phyloP scores from a whole-genome alignment of 2,888 invertebrate species.

The Tuta absoluta region DNA sequence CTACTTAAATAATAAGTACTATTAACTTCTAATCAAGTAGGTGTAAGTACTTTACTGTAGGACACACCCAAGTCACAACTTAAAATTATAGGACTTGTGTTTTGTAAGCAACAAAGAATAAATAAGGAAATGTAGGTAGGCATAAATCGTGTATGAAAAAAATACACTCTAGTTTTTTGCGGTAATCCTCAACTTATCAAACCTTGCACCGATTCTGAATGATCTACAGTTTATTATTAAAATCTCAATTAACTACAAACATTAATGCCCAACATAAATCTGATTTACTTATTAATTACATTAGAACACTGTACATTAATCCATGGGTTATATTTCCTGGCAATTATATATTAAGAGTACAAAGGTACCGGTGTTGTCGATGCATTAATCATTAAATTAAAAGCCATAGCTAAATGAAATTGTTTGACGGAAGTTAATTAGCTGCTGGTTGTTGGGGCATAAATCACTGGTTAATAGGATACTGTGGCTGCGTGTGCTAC shows the following conservation, averaged over 20 bases:
- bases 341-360: slow-evolving; percentile 15
- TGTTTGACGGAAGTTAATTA: slow-evolving; percentile 61
- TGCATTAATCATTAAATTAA: slow-evolving; percentile 48
- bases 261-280: not conserved
- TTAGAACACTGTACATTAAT: not conserved
- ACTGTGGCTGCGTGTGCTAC: slow-evolving; percentile 43
- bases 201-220: not conserved
- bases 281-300: not conserved
- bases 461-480: slow-evolving; percentile 62
- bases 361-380: slow-evolving; percentile 13
- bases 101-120: no score
- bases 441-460: slow-evolving; percentile 46
- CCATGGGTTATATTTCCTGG: slow-evolving; percentile 16
- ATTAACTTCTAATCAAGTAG: not conserved
- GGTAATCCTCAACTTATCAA: not conserved
- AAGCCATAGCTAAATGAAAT: slow-evolving; percentile 48
- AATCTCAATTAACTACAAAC: not conserved
- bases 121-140: no score
- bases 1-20: no score
- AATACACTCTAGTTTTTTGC: not conserved
- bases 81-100: no score
- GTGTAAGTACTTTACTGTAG: no score
- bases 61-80: not conserved
- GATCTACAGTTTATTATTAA: not conserved
- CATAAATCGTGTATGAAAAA: not conserved